Base-by-base conservation (phyloP, 2,113 vertebrate species). In the Hipposideros armiger region DNA sequence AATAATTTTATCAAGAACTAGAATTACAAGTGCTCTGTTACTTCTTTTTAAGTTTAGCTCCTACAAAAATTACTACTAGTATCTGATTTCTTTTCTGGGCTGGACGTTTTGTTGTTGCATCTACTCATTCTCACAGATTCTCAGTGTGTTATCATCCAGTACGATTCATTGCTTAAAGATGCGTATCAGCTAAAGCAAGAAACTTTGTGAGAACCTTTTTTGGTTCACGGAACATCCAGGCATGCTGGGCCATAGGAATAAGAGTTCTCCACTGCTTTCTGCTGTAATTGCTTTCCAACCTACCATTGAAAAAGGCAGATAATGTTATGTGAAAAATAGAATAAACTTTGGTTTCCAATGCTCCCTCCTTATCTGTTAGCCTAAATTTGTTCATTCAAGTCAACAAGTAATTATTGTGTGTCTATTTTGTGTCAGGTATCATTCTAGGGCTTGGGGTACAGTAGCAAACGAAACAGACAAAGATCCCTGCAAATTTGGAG, bases 1-100 rank as follows among this genome's bases (percentile, higher is more conserved):
- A 90, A 69, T 94, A 78, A 84, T 70, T 94, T 89, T 74, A 89
- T 73, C 90, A 76, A 84, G 84, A 80, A 72, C 80, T 91, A 66
- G 87, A 62, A 70, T 87, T 81, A 87, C 86, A 83, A 94, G 87
- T 13, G 5, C 47, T 81, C 74, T 74, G 26, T 74, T 86, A 22
- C 24, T 80, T 83, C 86, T 87, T 97, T 95, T 85, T 67, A 58
- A 78, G 66, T 67, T 66, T 52, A 76, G 47, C 50, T 54, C 56
- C 60, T 56, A 26, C 58, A 81, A 0, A 84, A 73, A 62, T 72
- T 64, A 47, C 86, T 36, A 0, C 60, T 40, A 17, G 26, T 67
- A 70, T 85, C 77, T 64, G 62, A 54, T 77, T 93, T 88, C 73
- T 62, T 73, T 66, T 76, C 90, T 73, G 78, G 78, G 26, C 56